Conservation (phyloP, 2,113 vertebrate genomes). For the Prolemur simus region DNA sequence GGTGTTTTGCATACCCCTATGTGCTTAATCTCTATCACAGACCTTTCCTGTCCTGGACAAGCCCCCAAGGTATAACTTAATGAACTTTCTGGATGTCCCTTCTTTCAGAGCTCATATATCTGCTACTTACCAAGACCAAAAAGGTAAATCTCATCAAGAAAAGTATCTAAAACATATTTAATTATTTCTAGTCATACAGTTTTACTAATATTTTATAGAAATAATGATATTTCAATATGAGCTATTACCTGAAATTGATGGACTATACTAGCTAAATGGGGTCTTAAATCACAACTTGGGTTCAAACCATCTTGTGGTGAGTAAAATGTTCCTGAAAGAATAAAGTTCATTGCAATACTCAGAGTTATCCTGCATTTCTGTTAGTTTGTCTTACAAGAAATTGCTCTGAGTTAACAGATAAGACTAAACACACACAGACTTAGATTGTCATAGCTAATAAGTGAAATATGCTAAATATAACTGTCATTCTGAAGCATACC, state of each 20-base stretch:
- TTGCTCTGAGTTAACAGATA: neutral
- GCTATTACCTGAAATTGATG: neutral
- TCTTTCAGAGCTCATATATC: neutral
- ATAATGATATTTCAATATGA: neutral
- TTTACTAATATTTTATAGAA: neutral
- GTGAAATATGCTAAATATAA: neutral
- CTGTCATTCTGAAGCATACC: neutral
- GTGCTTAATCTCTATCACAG: neutral
- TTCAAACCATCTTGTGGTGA: neutral
- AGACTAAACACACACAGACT: neutral
- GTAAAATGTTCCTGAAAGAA: neutral
- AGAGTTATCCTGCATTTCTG: neutral
- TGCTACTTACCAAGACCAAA: neutral
- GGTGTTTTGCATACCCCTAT: neutral
- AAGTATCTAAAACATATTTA: neutral
- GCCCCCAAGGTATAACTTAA: neutral
- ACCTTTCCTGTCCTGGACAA: rapidly evolving
- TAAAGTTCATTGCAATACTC: neutral
- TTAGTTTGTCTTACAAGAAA: neutral
- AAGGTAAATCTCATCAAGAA: neutral
- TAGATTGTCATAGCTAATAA: neutral
- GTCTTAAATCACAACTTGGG: neutral
- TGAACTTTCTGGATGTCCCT: neutral
- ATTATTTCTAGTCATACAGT: neutral
- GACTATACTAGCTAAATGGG: neutral